Conservation (phyloP, 2,888 invertebrate genomes). For the Notodromas monacha region DNA sequence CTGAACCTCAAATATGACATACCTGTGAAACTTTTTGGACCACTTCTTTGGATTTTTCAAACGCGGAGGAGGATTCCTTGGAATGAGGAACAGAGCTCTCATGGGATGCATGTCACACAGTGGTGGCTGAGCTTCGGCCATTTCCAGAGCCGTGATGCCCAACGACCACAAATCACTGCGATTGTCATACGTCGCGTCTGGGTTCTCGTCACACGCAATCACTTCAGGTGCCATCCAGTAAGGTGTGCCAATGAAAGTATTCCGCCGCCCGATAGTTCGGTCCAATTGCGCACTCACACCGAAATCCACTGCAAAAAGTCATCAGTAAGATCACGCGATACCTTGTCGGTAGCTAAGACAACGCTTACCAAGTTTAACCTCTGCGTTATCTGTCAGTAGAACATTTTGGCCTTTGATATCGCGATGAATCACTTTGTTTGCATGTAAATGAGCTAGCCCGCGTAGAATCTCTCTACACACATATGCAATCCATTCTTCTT, state of each 20-base stretch:
- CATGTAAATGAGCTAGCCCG: conserved; percentile 84
- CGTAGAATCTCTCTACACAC: conserved; percentile 73
- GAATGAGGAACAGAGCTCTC: conserved; percentile 91
- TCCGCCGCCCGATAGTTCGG: conserved; percentile 86
- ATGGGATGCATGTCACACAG: conserved; percentile 98
- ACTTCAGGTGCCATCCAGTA: conserved; percentile 99
- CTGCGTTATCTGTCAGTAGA: conserved; percentile 91
- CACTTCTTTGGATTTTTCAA: conserved; percentile 80
- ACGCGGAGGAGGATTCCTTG: conserved; percentile 84
- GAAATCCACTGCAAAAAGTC: conserved; percentile 45
- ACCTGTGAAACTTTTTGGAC: conserved; percentile 93
- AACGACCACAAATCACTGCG: conserved; percentile 26
- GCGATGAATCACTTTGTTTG: conserved; percentile 94
- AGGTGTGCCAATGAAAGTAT: conserved; percentile 93
- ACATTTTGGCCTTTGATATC: conserved; percentile 99
- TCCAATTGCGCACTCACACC: conserved; percentile 97
- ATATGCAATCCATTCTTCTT: conserved; percentile 99
- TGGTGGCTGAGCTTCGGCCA: conserved; percentile 98
- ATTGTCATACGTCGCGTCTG: conserved; percentile 97
- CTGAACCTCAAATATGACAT: too few relatives aligned
- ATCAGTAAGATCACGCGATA: background rate
- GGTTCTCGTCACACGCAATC: conserved; percentile 97
- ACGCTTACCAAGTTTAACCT: conserved; percentile 67
- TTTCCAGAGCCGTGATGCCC: conserved; percentile 89
- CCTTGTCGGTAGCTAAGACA: background rate